These are phyloP conservation scores for Calcarius ornatus DNA, from an alignment of 2,113 vertebrate species.

Conservation along the genomic window DNA sequence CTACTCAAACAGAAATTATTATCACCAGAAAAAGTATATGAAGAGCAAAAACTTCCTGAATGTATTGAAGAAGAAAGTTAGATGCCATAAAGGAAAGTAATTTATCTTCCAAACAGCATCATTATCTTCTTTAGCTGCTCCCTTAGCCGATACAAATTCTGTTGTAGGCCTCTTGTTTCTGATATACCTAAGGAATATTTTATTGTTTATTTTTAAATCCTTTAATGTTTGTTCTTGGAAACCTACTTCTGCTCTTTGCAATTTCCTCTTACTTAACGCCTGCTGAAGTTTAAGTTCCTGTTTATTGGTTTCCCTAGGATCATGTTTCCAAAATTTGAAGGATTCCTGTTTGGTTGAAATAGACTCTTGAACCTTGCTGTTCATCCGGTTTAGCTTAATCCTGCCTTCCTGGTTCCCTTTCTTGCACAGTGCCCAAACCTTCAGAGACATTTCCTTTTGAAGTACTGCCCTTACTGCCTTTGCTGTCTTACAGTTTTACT, in stretches of 20 bases:
- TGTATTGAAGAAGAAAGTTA: not conserved
- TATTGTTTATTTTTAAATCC: conserved; percentile 58
- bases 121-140: not conserved
- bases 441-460: not conserved
- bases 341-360: conserved; percentile 51
- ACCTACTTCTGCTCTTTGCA: conserved; percentile 30
- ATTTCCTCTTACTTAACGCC: conserved; percentile 66
- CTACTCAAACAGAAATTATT: not conserved
- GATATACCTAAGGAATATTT: conserved; percentile 30
- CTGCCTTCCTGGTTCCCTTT: conserved; percentile 31
- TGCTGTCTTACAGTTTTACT: not conserved
- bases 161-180: not conserved
- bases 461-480: not conserved
- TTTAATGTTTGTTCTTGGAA: conserved; percentile 54
- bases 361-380: conserved; percentile 42
- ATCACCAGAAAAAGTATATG: not conserved
- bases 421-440: not conserved
- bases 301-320: conserved; percentile 61
- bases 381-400: conserved; percentile 53
- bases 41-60: not conserved
- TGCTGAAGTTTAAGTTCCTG: conserved; percentile 62
- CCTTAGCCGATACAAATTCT: not conserved
- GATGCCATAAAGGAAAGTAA: not conserved
- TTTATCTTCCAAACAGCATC: not conserved
- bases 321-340: conserved; percentile 60